Evolutionary conservation across 2,113 vertebrate genomes (phyloP), one percentile per base, ranked within the genome.

Genomic region (Ctenomys sociabilis): DNA sequence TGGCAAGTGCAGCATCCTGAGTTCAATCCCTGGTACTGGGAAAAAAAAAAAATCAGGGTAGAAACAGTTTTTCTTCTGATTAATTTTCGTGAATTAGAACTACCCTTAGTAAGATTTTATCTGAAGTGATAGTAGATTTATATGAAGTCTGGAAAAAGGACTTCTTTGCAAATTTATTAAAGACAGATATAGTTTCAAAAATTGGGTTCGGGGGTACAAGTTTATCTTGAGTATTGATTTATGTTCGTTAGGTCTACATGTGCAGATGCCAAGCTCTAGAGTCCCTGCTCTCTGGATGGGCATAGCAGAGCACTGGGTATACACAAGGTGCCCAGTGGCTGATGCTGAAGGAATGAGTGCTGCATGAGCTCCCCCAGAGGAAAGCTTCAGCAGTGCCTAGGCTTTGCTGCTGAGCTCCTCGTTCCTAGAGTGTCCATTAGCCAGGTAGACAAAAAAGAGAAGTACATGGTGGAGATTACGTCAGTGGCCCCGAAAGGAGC

Each of bases 21-120:
- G n/a, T n/a, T n/a, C n/a, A n/a, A n/a, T n/a, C n/a, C n/a, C n/a
- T n/a, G n/a, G n/a, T n/a, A n/a, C n/a, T n/a, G n/a, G n/a, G n/a
- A n/a, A n/a, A n/a, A n/a, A n/a, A n/a, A 59, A 95, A 92, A 97
- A 54, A 85, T 95, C 22, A 28, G 72, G 22, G 40, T 82, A 68
- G 49, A 94, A 87, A 35, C 37, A 87, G 3, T 92, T 85, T 63
- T 92, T 57, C 40, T 90, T 87, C 82, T 88, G 91, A 82, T 63
- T 63, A 40, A 73, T 22, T 92, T 61, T 64, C n/a, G 30, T 63
- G 81, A 82, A 93, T 85, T 37, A 84, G 66, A 85, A 85, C 26
- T 90, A 82, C 64, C 49, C 21, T 54, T 40, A 16, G 40, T 90
- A 85, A 75, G 81, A 61, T 96, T 94, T 89, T 85, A 78, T 91